Conservation (phyloP, 1,140 invertebrate species). For the Bombus affinis region DNA sequence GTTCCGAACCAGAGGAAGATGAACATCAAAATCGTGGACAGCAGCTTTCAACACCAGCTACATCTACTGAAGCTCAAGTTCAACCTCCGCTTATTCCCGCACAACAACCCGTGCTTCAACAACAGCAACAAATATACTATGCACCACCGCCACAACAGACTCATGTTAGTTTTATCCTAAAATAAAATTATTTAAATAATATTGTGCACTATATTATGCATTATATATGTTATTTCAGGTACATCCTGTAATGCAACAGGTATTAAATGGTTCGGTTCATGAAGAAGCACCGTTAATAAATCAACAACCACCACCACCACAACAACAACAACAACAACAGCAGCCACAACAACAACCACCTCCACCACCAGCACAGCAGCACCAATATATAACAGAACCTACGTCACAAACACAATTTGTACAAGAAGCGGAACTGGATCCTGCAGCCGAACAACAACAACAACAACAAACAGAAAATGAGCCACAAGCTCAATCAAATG, state of each 20-base stretch:
- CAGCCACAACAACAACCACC: slow-evolving; percentile 70
- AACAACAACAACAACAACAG: slow-evolving; percentile 68
- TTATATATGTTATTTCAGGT: slow-evolving; percentile 63
- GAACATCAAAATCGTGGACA: slow-evolving; percentile 78
- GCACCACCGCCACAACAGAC: slow-evolving; percentile 72
- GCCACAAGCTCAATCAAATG: slow-evolving; percentile 65
- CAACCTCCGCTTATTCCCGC: slow-evolving; percentile 71
- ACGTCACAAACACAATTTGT: slow-evolving; percentile 71
- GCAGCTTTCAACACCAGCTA: slow-evolving; percentile 65
- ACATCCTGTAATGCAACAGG: slow-evolving; percentile 76
- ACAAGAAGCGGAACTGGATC: slow-evolving; percentile 75
- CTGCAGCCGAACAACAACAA: slow-evolving; percentile 64
- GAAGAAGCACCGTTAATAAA: slow-evolving; percentile 77
- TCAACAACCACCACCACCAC: slow-evolving; percentile 72
- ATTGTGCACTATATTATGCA: not conserved
- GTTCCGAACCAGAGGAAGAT: slow-evolving; percentile 88
- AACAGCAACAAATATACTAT: slow-evolving; percentile 77
- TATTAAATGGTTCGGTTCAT: slow-evolving; percentile 79
- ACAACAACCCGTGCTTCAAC: slow-evolving; percentile 72
- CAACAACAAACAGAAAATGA: slow-evolving; percentile 72
- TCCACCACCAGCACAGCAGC: slow-evolving; percentile 64
- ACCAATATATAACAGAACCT: slow-evolving; percentile 73
- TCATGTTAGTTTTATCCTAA: slow-evolving; percentile 61
- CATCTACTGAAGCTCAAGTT: slow-evolving; percentile 71
- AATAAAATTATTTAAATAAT: not conserved